These are phyloP conservation scores for Epinephelus moara DNA, from an alignment of 2,113 vertebrate species.

Conservation along the genomic window DNA sequence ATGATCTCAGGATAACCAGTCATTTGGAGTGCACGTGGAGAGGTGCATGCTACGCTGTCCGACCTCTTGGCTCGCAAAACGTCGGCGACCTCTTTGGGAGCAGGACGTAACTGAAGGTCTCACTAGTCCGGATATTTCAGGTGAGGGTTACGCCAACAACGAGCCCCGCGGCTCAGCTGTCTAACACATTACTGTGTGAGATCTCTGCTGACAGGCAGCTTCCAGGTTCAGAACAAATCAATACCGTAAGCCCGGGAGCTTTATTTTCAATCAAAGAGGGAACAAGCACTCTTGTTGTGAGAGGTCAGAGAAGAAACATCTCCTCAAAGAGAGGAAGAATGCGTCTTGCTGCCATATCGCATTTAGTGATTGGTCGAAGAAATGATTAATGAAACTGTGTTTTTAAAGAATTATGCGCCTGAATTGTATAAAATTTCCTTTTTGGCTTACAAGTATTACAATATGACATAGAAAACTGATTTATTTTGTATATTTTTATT, in stretches of 20 bases:
- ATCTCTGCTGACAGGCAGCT: slow-evolving; percentile 42
- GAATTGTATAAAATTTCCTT: too few species aligned
- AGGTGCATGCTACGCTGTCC: background rate
- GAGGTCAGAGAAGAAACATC: slow-evolving; percentile 38
- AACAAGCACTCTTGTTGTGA: slow-evolving; percentile 2
- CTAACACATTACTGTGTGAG: slow-evolving; percentile 27
- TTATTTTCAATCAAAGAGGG: slow-evolving; percentile 40
- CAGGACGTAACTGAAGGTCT: slow-evolving; percentile 32
- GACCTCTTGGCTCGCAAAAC: background rate
- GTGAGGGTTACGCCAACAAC: slow-evolving; percentile 12
- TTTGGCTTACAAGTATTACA: background rate
- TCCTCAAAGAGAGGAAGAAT: slow-evolving; percentile 14
- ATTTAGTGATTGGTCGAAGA: background rate
- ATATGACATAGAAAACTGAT: background rate
- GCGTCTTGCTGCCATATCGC: background rate
- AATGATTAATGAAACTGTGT: too few species aligned
- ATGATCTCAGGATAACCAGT: slow-evolving; percentile 4
- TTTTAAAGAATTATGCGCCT: background rate
- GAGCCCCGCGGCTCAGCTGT: background rate
- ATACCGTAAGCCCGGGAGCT: slow-evolving; percentile 50
- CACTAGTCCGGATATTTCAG: slow-evolving; percentile 21
- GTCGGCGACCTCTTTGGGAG: slow-evolving; percentile 12
- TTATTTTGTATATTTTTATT: too few species aligned
- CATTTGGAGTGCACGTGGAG: background rate
- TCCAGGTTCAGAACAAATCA: slow-evolving; percentile 67